Evolutionary conservation across 2,888 invertebrate species (phyloP), one percentile per base, ranked within the genome.

Genomic region (Lasius fuliginosus): DNA sequence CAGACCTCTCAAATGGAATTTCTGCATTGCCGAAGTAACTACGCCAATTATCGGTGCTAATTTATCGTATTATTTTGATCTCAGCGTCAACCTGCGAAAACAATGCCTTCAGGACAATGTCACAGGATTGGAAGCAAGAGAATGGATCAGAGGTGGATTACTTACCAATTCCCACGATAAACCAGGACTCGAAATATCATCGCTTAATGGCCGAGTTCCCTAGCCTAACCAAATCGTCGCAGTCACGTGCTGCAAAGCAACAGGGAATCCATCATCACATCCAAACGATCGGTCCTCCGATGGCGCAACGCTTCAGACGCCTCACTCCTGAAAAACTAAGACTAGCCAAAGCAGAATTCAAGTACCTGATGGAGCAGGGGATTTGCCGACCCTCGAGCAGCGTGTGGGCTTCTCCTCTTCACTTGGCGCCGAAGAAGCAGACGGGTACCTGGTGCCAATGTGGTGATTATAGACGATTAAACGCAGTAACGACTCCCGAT

Each of bases 1-100:
- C 8, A 60, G 60, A 27, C 12, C 62, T 1, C 9, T 76, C 9
- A 62, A 12, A 18, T 64, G 64, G 64, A 27, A 18, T 9, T 75
- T 75, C 33, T 60, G 75, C 23, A 40, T 74, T 11, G 75, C 33
- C 0, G 75, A 60, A 15, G 60, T 60, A 27, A 60, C 56, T 3
- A 23, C 56, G 3, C 23, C 56, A 23, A 56, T 56, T 9, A 56
- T 56, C 23, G 56, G 23, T 0, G 56, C 56, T 0, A n/a, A 56
- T 3, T 3, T 56, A 3, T n/a, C n/a, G 3, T 56, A 56, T 11
- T 8, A 56, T 9, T 56, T 23, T n/a, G 11, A 56, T 2, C 8
- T 56, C 3, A 23, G 23, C n/a, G 56, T 56, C 11, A 56, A 56
- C 9, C 11, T 56, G 1, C 1, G 56, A 9, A 56, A 23, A 11